A percentile compares a stretch with the other conserved stretches of the same genome.
Conservation (phyloP, 1,140 invertebrate species). For the Charaxes varanes region DNA sequence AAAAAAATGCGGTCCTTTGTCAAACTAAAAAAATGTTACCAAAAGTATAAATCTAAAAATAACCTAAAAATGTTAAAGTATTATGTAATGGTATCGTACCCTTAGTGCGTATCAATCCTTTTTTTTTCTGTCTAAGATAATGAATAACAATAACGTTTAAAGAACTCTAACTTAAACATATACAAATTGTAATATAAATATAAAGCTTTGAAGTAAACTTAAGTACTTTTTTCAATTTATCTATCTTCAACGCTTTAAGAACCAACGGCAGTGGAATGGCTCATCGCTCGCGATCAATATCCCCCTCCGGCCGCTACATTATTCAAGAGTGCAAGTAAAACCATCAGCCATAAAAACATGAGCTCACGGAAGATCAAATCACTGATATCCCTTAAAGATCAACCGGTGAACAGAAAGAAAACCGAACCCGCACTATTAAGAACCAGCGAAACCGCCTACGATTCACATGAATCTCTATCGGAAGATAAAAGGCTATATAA, state of each 20-base stretch:
- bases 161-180: too few relatives aligned
- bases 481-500: constrained; percentile 34
- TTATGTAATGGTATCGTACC: too few relatives aligned
- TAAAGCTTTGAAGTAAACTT: too few relatives aligned
- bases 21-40: too few relatives aligned
- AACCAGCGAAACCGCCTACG: constrained; percentile 8
- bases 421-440: constrained; percentile 9
- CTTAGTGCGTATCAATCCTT: too few relatives aligned
- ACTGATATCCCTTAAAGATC: constrained; percentile 27
- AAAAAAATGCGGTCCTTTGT: too few relatives aligned
- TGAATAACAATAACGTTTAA: too few relatives aligned
- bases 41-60: too few relatives aligned
- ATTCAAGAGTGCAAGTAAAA: constrained; percentile 32
- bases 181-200: too few relatives aligned
- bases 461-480: constrained; percentile 28
- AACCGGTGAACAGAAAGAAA: constrained; percentile 18
- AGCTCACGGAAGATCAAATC: constrained; percentile 36
- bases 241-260: constrained; percentile 17
- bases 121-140: too few relatives aligned
- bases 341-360: constrained; percentile 21
- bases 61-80: too few relatives aligned
- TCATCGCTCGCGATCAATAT: constrained; percentile 31
- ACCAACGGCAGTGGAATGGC: constrained; percentile 36
- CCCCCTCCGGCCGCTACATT: constrained; percentile 11
- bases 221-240: too few relatives aligned